A percentile compares a stretch with the other conserved stretches of the same genome.
phyloP scores from a whole-genome alignment of 2,113 vertebrate species.

The Hypanus sabinus region DNA sequence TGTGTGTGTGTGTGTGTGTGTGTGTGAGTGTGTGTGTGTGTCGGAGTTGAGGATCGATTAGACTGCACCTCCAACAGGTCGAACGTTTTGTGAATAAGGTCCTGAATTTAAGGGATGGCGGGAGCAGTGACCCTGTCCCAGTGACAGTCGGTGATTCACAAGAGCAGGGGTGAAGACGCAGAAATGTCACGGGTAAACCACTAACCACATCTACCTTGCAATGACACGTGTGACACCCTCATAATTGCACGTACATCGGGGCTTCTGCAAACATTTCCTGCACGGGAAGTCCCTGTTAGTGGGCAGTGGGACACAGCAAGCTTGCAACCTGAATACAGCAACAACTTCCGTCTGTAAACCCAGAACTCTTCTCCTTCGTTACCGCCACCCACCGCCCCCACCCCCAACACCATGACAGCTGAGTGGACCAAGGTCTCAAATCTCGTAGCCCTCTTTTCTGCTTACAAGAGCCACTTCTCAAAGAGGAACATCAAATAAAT shows the following conservation, averaged over 20 bases:
- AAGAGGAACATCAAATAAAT: conserved; percentile 22
- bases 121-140: neutral
- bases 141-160: neutral
- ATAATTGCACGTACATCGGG: neutral
- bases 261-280: neutral
- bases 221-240: neutral
- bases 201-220: neutral
- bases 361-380: neutral
- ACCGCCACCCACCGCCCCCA: neutral
- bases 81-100: neutral
- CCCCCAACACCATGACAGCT: no score
- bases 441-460: neutral
- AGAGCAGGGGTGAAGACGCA: neutral
- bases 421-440: neutral
- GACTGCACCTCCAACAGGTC: neutral
- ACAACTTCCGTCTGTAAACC: neutral
- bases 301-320: neutral
- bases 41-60: neutral
- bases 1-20: neutral
- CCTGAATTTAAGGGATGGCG: neutral
- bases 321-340: neutral
- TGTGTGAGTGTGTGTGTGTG: neutral
- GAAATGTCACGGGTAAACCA: neutral
- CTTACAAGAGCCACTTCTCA: neutral
- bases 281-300: neutral